Evolutionary conservation across 1,140 invertebrate genomes (phyloP), one percentile per base, ranked within the genome.

Genomic region (Caenorhabditis remanei): DNA sequence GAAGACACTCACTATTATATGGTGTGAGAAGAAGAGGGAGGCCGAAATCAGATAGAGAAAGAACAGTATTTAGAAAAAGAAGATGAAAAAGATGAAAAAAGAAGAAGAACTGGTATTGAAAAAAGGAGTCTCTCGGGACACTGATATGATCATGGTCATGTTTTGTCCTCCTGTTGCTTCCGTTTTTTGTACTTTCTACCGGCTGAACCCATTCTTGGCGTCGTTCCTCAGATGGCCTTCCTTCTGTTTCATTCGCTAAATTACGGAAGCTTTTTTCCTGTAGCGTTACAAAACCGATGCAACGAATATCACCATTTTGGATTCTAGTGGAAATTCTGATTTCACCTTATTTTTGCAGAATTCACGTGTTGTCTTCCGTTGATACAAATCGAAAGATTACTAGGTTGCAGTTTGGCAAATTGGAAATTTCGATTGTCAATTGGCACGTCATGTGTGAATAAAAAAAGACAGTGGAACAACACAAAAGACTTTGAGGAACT

Each of bases 81-180:
- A 48, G 50, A 61, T 21, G 82, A 84, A 41, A 24, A 63, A 58
- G 19, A 84, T 19, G 56, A 84, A 56, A 24, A 41, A 46, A 65
- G 14, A 48, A 32, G 58, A 63, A 85, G 46, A 85, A 63, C 56
- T 65, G 84, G 84, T 50, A 85, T 58, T 50, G 43, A 85, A 24
- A 85, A 61, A 50, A 79, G 46, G n/a, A 46, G 71, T 79, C 71
- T 79, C 24, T 32, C 24, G 61, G 24, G 61, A 63, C 61, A 63
- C 61, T 79, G 71, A 79, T 79, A 79, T 50, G 43, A 79, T 79
- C 71, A 79, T 79, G 67, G 67, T 71, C 67, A 71, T 71, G 67
- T 71, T 71, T 71, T 46, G 43, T 48, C n/a, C n/a, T 79, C 40
- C n/a, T 79, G n/a, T 41, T 14, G 32, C 40, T 79, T 79, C 71